Base-by-base conservation (phyloP, 2,113 vertebrate genomes). In the Oxyura jamaicensis region DNA sequence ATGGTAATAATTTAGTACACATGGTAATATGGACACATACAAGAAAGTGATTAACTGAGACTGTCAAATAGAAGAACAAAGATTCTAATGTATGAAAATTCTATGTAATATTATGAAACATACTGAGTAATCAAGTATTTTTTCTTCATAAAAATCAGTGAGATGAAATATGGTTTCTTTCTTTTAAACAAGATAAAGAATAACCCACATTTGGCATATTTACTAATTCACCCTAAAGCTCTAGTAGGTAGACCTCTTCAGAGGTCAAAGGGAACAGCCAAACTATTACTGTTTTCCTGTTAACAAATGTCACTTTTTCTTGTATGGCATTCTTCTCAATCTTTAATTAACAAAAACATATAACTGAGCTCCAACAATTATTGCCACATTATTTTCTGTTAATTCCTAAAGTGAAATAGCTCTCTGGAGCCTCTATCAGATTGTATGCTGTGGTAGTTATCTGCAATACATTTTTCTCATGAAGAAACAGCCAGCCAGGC, bases 301-400 rank as follows among this genome's bases (percentile, higher is more conserved):
- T 96, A 97, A 91, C 73, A 96, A 96, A 94, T 93, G 69, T 85
- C 88, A 88, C 53, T 95, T 48, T 88, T 87, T 90, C 52, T 91
- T 86, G 41, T 83, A 28, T 92, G 88, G 65, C 88, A 95, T 96
- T 97, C 96, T 65, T 17, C 62, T 95, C 91, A 76, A 80, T 90
- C 63, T 89, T 87, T 97, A 97, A 98, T 97, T 96, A 97, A 76
- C 67, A 90, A 86, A 95, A 93, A 35, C 85, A 86, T 94, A 90
- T 93, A 95, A 87, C 44, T 73, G 66, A 91, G 75, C 79, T 90
- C 26, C n/a, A 55, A 42, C 59, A 95, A 95, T 97, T 96, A 94
- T 94, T 2, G 0, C 39, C 50, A 96, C 92, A 96, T 92, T 97
- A 97, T 94, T 96, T 46, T 83, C 59, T 94, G 88, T 95, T 96